phyloP scores from a whole-genome alignment of 1,140 invertebrate genomes.

The Fragariocoptes setiger region DNA sequence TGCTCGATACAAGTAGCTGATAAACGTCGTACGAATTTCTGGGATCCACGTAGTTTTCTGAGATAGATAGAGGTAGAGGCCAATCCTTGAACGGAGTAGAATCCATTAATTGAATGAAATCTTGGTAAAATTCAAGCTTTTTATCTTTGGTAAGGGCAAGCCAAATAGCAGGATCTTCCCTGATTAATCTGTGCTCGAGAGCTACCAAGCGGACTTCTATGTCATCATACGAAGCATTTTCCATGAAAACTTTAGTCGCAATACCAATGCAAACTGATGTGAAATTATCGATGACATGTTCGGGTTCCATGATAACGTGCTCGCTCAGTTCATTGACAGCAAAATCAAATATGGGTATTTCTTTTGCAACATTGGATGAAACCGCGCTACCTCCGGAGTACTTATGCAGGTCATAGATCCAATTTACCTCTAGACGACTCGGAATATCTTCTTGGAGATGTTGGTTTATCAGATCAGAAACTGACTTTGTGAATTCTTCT shows the following conservation, averaged over 20 bases:
- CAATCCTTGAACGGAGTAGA: background rate
- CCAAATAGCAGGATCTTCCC: background rate
- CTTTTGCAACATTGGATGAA: background rate
- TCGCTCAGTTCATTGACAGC: background rate
- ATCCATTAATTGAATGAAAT: background rate
- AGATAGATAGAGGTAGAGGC: background rate
- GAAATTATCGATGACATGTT: background rate
- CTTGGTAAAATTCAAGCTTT: background rate
- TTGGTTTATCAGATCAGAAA: background rate
- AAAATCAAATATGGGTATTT: background rate
- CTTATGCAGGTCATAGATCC: background rate
- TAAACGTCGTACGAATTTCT: background rate
- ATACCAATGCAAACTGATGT: background rate
- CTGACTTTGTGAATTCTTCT: background rate
- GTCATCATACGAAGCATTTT: background rate
- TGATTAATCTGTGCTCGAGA: background rate
- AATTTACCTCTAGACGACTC: background rate
- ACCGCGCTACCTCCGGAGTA: background rate
- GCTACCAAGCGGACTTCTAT: background rate
- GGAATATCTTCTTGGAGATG: background rate
- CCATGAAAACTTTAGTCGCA: background rate
- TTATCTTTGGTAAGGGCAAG: too few relatives aligned
- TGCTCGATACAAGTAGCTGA: background rate
- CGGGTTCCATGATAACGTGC: background rate
- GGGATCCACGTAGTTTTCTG: background rate